Base-by-base conservation (phyloP, 2,888 invertebrate genomes). In the Nebria salina region DNA sequence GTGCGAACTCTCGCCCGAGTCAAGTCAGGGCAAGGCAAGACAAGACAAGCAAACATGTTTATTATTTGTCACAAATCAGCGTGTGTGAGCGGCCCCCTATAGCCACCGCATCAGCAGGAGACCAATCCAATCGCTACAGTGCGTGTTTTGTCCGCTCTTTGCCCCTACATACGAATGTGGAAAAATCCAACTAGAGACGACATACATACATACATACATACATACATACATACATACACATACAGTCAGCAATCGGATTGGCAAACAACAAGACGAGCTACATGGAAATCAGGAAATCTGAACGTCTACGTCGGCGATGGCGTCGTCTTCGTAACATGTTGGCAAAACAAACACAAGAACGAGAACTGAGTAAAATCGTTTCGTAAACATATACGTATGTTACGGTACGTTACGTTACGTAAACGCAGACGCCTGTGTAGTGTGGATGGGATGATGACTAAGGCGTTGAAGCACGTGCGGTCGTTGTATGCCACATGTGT, bases 1-100 rank as follows among this genome's bases (percentile, higher is more conserved):
- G 54, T 2, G 54, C 34, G 34, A 34, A 34, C 34, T 34, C 34
- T 34, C 34, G 34, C 34, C 8, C 54, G 54, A 54, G 54, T 11
- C 4, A 13, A 54, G 54, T 2, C 54, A 13, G 3, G 4, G 8
- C 54, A 11, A 11, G 54, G 7, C 54, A 54, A 54, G 13, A 54
- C 54, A 54, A 54, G n/a, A 42, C 34, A 74, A 43, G 43, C 43
- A 74, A 74, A 74, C 74, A 74, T 74, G 74, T 74, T 74, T 74
- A 74, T 74, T 74, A 74, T 74, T 74, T 74, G 74, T 74, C 74
- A 43, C 74, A 74, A 74, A 74, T 74, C 74, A 74, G 43, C 15
- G 43, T 54, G 54, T 54, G 54, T 54, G 54, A 54, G 54, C 54
- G 54, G 54, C 54, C 54, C 54, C 54, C 54, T 54, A 54, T 54